phyloP scores from a whole-genome alignment of 2,888 invertebrate genomes.

The Agriopis marginaria region DNA sequence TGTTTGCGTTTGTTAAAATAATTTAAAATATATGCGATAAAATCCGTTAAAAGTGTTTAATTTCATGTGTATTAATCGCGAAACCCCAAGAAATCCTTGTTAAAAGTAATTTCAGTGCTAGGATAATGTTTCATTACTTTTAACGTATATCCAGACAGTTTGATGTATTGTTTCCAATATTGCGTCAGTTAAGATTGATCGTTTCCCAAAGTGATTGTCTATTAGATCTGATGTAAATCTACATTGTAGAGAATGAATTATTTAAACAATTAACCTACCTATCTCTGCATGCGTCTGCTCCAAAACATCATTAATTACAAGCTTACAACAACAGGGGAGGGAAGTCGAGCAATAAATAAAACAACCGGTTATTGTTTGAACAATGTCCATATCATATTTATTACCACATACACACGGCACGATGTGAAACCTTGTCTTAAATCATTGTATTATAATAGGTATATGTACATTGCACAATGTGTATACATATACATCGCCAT shows the following conservation, averaged over 20 bases:
- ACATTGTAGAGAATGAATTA: constrained; percentile 19
- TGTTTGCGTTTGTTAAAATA: too few species aligned
- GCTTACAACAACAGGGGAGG: constrained; percentile 38
- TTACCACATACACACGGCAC: constrained; percentile 96
- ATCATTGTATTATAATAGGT: constrained; percentile 90
- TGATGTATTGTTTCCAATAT: constrained; percentile 25
- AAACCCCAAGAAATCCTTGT: not conserved
- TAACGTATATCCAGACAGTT: constrained; percentile 17
- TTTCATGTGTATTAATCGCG: too few species aligned
- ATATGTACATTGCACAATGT: constrained; percentile 91
- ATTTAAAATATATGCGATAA: too few species aligned
- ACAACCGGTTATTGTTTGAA: constrained; percentile 90
- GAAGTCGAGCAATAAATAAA: constrained; percentile 67
- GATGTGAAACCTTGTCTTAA: constrained; percentile 95
- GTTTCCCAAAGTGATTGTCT: constrained; percentile 17
- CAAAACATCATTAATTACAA: constrained; percentile 35
- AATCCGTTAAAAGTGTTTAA: too few species aligned
- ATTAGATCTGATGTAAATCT: constrained; percentile 17
- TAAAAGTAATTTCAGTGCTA: constrained; percentile 5
- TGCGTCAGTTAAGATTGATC: constrained; percentile 14
- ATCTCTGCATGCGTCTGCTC: constrained; percentile 13
- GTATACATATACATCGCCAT: constrained; percentile 90
- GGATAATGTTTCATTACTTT: constrained; percentile 17
- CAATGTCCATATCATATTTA: constrained; percentile 95
- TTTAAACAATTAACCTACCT: constrained; percentile 16